Evolutionary conservation across 2,888 invertebrate species (phyloP), one percentile per base, ranked within the genome.

Genomic region (Apodemia duryi): DNA sequence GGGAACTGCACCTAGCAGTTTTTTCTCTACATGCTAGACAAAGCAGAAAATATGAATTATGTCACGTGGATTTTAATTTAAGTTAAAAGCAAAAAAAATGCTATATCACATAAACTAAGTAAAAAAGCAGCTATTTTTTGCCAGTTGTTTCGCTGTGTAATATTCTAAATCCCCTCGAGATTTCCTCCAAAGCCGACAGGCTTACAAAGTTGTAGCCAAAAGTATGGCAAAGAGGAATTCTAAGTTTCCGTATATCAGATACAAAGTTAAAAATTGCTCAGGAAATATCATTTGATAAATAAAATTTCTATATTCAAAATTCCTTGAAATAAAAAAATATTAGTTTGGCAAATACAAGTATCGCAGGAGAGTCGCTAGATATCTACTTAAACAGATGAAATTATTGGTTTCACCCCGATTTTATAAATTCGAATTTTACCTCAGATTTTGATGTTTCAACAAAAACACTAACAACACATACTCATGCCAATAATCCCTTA

Each of bases 201-300:
- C 57, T 57, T 57, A 57, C 57, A 35, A 57, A 57, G 57, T 57
- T 57, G 32, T 6, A 32, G 57, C 57, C 57, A 57, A 57, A 57
- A 57, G 57, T 57, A 57, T 57, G 11, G 57, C 57, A 57, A 13
- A 57, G 57, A 57, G 32, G 57, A 32, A 57, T 57, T 57, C 13
- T 32, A 57, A 57, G 57, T 57, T 57, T 9, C 57, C 32, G 29
- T 57, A 57, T 57, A 11, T 57, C 29, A 57, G 57, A 57, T 54
- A 54, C 57, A 35, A 57, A 57, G 32, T 57, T 57, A 32, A 57
- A 54, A 54, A 54, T 54, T 29, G 54, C 29, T 54, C 6, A 32
- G 54, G 21, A 11, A 29, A 29, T 54, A 54, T 54, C 52, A 52
- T 52, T 52, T 28, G 32, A 4, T 28, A 11, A 28, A 32, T 32